phyloP scores from a whole-genome alignment of 1,140 invertebrate species.

The Drosophila ambigua region DNA sequence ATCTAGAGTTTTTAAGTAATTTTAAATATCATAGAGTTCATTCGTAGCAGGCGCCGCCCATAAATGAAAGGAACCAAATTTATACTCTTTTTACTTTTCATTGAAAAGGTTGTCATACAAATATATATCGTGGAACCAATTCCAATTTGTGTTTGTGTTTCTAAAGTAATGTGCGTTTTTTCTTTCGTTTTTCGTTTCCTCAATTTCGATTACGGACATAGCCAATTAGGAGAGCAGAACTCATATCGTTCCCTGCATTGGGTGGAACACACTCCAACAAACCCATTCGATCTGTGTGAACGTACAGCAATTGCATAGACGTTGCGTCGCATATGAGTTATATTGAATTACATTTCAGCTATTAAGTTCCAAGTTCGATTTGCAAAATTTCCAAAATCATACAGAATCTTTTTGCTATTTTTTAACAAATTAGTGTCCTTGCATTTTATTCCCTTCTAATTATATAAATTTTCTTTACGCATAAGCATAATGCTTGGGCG shows the following conservation, averaged over 20 bases:
- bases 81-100: conserved; percentile 9
- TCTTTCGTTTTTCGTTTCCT: conserved; percentile 60
- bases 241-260: not conserved
- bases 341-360: too few relatives aligned
- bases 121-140: conserved; percentile 40
- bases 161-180: conserved; percentile 32
- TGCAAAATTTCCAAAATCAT: conserved; percentile 19
- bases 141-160: conserved; percentile 16
- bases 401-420: conserved; percentile 11
- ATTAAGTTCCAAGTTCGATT: conserved; percentile 11
- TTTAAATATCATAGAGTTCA: not conserved
- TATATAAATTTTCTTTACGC: conserved; percentile 13
- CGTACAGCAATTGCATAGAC: too few relatives aligned
- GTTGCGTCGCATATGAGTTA: too few relatives aligned
- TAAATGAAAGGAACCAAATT: conserved; percentile 46
- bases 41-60: conserved; percentile 43
- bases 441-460: conserved; percentile 17
- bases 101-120: conserved; percentile 42
- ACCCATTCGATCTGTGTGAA: too few relatives aligned
- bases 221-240: too few relatives aligned
- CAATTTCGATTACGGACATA: conserved; percentile 46
- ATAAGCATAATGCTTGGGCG: not conserved
- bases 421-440: conserved; percentile 29
- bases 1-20: conserved; percentile 13
- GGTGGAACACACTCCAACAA: too few relatives aligned